Evolutionary conservation across 1,140 invertebrate species (phyloP), one percentile per base, ranked within the genome.

Genomic region (Frieseomelitta varia): DNA sequence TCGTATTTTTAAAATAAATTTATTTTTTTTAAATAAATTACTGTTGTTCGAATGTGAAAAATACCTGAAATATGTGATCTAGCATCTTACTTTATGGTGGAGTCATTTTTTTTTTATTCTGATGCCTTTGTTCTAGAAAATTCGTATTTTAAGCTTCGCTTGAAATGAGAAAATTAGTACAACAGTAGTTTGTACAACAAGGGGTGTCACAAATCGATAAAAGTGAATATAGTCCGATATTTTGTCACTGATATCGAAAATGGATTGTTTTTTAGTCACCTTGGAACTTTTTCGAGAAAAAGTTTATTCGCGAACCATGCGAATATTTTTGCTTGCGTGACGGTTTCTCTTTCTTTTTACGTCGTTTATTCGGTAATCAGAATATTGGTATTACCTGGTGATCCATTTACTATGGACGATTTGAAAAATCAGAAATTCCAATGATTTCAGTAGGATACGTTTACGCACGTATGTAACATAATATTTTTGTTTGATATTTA

Each of bases 291-390:
- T 15, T 27, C 27, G 21, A n/a, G 17, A 73, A 39, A 58, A 82
- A 82, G 73, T 86, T 86, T 82, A 87, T 82, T 86, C 78, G 73
- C 72, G 39, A 77, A 47, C 53, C 17, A 56, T 63, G 34, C 34
- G 56, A 81, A 82, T 86, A 86, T 82, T 86, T 86, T 86, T 79
- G 53, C 39, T 47, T 47, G 30, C 30, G 15, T 34, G 56, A 72
- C n/a, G 47, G n/a, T n/a, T n/a, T n/a, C n/a, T n/a, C n/a, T n/a
- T n/a, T n/a, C n/a, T n/a, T 27, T 14, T 63, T 21, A 19, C 15
- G 72, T 58, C 27, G 14, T 27, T 86, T 72, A 74, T 55, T 65
- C 65, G 34, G 4, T 15, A 19, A 24, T 76, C 11, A 1, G 39
- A 71, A 17, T 75, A 65, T 56, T 79, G 51, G 10, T 39, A 14